phyloP scores from a whole-genome alignment of 1,140 invertebrate species.

The Drosophila dunni region DNA sequence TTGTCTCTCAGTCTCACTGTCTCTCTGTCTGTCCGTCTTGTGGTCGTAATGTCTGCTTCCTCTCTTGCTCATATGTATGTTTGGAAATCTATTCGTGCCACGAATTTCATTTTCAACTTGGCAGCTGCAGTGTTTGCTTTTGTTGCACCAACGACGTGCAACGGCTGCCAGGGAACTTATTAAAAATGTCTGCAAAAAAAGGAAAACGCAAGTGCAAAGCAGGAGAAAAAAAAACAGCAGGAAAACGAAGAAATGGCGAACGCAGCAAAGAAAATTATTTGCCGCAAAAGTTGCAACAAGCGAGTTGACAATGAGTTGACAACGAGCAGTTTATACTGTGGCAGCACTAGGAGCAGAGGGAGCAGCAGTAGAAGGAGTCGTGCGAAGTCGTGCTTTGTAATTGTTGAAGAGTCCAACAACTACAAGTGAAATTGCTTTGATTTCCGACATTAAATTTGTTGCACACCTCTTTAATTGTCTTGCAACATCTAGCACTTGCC shows the following conservation, averaged over 20 bases:
- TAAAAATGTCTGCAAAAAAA: constrained; percentile 76
- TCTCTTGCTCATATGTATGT: constrained; percentile 57
- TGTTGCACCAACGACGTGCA: constrained; percentile 67
- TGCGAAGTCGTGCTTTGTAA: constrained; percentile 50
- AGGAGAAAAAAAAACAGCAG: constrained; percentile 14
- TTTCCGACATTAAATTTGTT: constrained; percentile 69
- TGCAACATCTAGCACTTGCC: constrained; percentile 26
- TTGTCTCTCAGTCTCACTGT: constrained; percentile 2
- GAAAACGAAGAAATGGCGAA: constrained; percentile 1
- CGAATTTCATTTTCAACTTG: constrained; percentile 81
- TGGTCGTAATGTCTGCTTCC: constrained; percentile 28
- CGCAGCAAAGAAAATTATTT: constrained; percentile 66
- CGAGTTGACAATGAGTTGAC: constrained; percentile 24
- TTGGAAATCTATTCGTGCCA: constrained; percentile 79
- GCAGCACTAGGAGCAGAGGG: constrained; percentile 19
- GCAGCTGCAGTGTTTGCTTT: constrained; percentile 74
- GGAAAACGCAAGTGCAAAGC: constrained; percentile 11
- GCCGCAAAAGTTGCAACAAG: constrained; percentile 61
- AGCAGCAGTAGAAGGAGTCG: constrained; percentile 16
- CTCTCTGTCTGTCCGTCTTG: constrained; percentile 3
- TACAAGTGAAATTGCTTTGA: constrained; percentile 70
- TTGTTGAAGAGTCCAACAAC: constrained; percentile 11
- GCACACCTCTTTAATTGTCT: constrained; percentile 62
- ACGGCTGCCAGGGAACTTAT: constrained; percentile 80
- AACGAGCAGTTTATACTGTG: constrained; percentile 52